Evolutionary conservation across 2,797 vertebrate species (phyloP).

Genomic region (Schizopygopsis malacanthus): DNA sequence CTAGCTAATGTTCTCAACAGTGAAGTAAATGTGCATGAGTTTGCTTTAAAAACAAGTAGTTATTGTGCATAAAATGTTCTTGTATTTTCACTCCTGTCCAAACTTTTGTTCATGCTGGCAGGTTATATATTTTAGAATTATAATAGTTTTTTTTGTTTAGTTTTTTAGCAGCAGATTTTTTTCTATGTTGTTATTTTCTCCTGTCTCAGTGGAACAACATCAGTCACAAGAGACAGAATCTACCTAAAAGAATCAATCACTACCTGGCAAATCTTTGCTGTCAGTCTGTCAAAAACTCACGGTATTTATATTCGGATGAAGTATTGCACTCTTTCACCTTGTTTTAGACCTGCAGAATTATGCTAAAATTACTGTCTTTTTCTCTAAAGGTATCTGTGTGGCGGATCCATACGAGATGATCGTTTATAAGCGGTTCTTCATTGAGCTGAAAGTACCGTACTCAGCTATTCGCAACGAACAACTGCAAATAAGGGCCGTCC

Average conservation of each 20-base stretch:
- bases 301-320: slow-evolving; percentile 54
- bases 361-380: not conserved
- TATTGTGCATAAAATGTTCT: not conserved
- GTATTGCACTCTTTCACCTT: not conserved
- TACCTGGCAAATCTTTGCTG: slow-evolving; percentile 86
- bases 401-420: slow-evolving; percentile 83
- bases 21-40: not conserved
- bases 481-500: slow-evolving; percentile 86
- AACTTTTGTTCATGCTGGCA: not conserved
- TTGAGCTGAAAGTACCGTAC: slow-evolving; percentile 88
- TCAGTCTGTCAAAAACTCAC: slow-evolving; percentile 67
- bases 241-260: slow-evolving; percentile 88
- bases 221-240: slow-evolving; percentile 27
- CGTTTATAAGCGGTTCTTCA: slow-evolving; percentile 85
- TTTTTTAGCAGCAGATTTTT: not conserved
- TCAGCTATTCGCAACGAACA: slow-evolving; percentile 89
- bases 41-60: not conserved
- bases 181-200: not conserved
- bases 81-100: not conserved
- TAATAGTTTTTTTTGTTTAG: no score
- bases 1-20: not conserved
- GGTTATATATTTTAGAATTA: no score
- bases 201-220: slow-evolving; percentile 51
- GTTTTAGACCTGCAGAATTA: not conserved
- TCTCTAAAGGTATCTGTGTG: slow-evolving; percentile 83